Base-by-base conservation (phyloP, 2,113 vertebrate species). In the Meriones unguiculatus region DNA sequence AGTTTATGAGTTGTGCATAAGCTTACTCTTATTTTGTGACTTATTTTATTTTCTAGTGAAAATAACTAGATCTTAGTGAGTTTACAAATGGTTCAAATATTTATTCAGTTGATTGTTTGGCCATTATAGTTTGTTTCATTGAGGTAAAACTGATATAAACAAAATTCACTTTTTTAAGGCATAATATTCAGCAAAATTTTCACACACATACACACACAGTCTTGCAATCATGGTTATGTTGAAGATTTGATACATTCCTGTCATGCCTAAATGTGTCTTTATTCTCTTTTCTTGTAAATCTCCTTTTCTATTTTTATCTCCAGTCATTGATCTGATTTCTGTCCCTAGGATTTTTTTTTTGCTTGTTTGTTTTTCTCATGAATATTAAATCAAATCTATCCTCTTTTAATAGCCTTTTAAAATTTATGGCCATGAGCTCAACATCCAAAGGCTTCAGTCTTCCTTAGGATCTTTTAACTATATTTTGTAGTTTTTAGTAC, bases 301-400 rank as follows among this genome's bases (percentile, higher is more conserved):
- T 87, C 5, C 35, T 72, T 13, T 87, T 75, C 22, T 17, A 9
- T 85, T 95, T 24, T 13, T 84, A 52, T 87, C 5, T 22, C 25
- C 7, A 86, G 65, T 41, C 25, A 62, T 7, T 28, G 73, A n/a
- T 65, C 73, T 95, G 62, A 73, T 84, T 86, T 86, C 28, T 87
- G 1, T 76, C 22, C 52, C 28, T 64, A 85, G 59, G 24, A 65
- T 32, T 80, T 95, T 10, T 77, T 70, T 1, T 73, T 73, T 73
- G 35, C 15, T 35, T 54, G 14, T 35, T 35, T 15, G 3, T 54
- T 41, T 46, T 50, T 87, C 32, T 70, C 7, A 2, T 75, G 46
- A 88, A 41, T 70, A 35, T 92, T 88, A 92, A 95, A 46, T 90
- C 13, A 54, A 92, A 52, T 87, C 54, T 94, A 77, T 20, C 59